Base-by-base conservation (phyloP, 2,797 vertebrate genomes). In the Xiphorhynchus erythropygius region DNA sequence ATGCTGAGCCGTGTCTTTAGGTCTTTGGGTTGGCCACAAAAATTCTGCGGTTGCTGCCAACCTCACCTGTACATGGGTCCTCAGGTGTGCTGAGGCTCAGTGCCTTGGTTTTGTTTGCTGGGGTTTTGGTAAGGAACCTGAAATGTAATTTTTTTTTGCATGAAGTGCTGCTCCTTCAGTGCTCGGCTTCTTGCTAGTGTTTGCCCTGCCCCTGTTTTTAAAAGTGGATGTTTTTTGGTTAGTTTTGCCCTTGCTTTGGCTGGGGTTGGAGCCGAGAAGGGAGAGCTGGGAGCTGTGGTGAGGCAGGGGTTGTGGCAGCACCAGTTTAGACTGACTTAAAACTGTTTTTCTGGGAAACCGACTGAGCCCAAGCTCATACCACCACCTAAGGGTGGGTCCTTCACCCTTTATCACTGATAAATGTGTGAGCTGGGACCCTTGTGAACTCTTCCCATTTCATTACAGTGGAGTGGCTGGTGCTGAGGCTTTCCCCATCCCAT, bases 31-130 rank as follows among this genome's bases (percentile, higher is more conserved):
- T 57, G 50, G 27, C 57, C 30, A 63, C 18, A 35, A 35, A 55
- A 57, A 30, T 1, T 12, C 46, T 74, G 22, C 73, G 75, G 18
- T 62, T 0, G 0, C 39, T 92, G 59, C 42, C 13, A 18, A 9
- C 41, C 28, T 55, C 5, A 1, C 42, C 27, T 16, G 0, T 47
- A 6, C 0, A 0, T 7, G 50, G 18, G 4, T 76, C 53, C 21
- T 68, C 41, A 49, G 62, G 73, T 68, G 17, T 22, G 49, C 64
- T 41, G 70, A 28, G 42, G 11, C 46, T 84, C 50, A 7, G 30
- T 68, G 39, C 35, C 49, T 90, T 49, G 16, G 27, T 53, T 87
- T 71, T 23, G 4, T 81, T 87, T 62, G 42, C 57, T 62, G 42
- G 13, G 4, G 17, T 63, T 84, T 33, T 60, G 39, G 28, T n/a